phyloP scores from a whole-genome alignment of 2,113 vertebrate species.

The Ammodytes marinus region DNA sequence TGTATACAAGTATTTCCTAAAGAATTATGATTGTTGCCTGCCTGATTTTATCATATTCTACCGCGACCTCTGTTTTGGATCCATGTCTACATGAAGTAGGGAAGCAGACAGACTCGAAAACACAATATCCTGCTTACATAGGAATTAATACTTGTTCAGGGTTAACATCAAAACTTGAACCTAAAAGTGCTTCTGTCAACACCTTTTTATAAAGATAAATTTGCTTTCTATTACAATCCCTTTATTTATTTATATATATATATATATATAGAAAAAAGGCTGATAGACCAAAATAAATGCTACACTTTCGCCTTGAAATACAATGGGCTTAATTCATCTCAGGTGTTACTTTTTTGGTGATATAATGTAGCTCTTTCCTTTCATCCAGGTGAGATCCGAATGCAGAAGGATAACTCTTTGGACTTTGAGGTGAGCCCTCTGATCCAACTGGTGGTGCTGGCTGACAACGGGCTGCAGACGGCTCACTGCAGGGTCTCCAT shows the following conservation, averaged over 20 bases:
- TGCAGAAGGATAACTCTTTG: constrained; percentile 87
- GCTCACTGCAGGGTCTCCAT: constrained; percentile 86
- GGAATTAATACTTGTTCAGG: background rate
- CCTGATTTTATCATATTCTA: constrained; percentile 40
- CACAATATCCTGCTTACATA: background rate
- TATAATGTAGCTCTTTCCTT: background rate
- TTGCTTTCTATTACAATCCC: constrained; percentile 25
- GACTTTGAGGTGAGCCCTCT: constrained; percentile 88
- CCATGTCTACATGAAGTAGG: background rate
- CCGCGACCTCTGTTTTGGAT: constrained; percentile 9
- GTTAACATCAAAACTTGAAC: constrained; percentile 26
- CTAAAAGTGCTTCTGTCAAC: constrained; percentile 22
- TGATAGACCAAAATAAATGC: background rate
- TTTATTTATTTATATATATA: background rate
- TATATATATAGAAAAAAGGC: too few relatives aligned
- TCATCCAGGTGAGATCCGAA: constrained; percentile 87
- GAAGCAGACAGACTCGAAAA: background rate
- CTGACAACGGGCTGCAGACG: constrained; percentile 82
- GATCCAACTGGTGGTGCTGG: constrained; percentile 87
- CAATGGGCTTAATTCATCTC: too few relatives aligned
- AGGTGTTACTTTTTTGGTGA: background rate
- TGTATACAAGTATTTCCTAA: constrained; percentile 36
- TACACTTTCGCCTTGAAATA: background rate
- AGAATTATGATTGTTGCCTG: constrained; percentile 8
- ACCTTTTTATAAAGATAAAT: constrained; percentile 24